phyloP scores from a whole-genome alignment of 2,888 invertebrate species.

The Cephalotes varians region DNA sequence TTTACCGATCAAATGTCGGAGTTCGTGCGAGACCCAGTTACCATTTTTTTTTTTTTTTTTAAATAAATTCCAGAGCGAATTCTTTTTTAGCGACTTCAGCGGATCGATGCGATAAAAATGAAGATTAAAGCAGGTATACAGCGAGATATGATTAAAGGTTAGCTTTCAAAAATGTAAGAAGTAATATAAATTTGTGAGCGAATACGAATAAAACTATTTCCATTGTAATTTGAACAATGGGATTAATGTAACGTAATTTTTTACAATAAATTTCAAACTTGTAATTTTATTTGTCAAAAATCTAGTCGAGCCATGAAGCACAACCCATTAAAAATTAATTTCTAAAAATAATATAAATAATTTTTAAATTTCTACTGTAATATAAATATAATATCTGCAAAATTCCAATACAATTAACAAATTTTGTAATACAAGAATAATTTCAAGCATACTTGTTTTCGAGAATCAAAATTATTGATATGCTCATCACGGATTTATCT shows the following conservation, averaged over 20 bases:
- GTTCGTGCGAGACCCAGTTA: conserved; percentile 30
- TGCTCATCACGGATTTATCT: conserved; percentile 7
- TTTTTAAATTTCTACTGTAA: not conserved
- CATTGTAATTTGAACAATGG: not conserved
- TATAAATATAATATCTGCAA: not conserved
- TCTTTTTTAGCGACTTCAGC: not conserved
- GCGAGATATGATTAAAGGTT: conserved; percentile 3
- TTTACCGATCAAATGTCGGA: conserved; percentile 41
- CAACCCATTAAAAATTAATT: not conserved
- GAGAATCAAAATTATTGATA: not conserved
- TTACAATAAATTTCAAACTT: not conserved
- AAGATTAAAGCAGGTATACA: conserved; percentile 3
- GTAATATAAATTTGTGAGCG: not conserved
- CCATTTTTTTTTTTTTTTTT: not conserved
- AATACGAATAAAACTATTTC: not conserved
- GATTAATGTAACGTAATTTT: not conserved
- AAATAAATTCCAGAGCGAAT: conserved; percentile 25
- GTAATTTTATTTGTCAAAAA: not conserved
- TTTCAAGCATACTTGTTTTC: not conserved
- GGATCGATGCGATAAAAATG: conserved; percentile 11
- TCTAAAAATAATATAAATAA: not conserved
- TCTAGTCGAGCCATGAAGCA: too few relatives aligned
- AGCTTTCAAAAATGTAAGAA: not conserved
- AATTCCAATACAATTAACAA: not conserved
- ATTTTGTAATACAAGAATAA: not conserved